Conservation (phyloP, 2,113 vertebrate genomes). For the Heptranchias perlo region DNA sequence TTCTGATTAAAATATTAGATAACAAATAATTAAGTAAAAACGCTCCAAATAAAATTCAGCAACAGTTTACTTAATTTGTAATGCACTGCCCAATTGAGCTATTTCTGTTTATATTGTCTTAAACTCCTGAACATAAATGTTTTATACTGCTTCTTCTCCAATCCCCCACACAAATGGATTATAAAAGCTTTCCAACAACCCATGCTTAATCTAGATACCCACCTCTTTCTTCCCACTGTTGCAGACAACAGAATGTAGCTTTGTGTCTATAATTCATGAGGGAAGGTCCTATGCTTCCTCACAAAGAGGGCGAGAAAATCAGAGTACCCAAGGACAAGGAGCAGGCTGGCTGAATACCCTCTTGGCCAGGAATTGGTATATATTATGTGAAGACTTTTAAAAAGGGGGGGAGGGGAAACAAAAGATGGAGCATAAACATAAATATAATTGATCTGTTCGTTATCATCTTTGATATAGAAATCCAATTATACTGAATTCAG, state of each 20-base stretch:
- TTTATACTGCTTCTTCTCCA: not conserved
- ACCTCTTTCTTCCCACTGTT: not conserved
- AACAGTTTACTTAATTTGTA: not conserved
- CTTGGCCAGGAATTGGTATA: not conserved
- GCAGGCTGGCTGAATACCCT: not conserved
- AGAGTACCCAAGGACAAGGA: not conserved
- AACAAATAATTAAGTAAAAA: not conserved
- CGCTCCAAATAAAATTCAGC: not conserved
- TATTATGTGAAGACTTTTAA: not conserved
- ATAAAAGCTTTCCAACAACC: not conserved
- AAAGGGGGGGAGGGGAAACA: not conserved
- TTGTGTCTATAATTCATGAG: not conserved
- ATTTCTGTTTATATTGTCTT: not conserved
- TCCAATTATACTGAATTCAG: not conserved
- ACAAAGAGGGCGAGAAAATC: not conserved
- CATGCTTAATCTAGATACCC: not conserved
- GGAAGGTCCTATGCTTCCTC: not conserved
- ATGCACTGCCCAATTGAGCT: not conserved
- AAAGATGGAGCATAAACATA: not conserved
- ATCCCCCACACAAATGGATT: not conserved
- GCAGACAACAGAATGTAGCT: not conserved
- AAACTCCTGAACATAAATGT: not conserved
- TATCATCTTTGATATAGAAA: not conserved
- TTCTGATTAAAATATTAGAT: not conserved
- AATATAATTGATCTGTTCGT: not conserved